A percentile compares a stretch with the other conserved stretches of the same genome.
Conservation (phyloP, 2,113 vertebrate species). For the Psophia crepitans region DNA sequence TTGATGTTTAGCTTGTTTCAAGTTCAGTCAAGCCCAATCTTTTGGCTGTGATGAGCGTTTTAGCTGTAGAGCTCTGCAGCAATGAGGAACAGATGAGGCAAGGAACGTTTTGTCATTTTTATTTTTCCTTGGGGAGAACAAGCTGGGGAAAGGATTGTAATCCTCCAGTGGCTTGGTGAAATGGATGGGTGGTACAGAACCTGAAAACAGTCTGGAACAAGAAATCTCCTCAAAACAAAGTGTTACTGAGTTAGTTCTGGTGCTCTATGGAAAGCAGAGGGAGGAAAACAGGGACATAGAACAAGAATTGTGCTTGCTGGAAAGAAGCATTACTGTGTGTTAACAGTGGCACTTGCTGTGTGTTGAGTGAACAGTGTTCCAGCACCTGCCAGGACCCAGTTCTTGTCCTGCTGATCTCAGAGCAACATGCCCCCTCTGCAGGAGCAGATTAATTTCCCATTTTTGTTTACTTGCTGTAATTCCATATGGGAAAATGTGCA, state of each 20-base stretch:
- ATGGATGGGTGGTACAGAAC: not conserved
- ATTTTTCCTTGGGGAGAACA: not conserved
- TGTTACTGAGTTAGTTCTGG: not conserved
- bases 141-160: not conserved
- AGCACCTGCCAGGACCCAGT: not conserved
- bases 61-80: not conserved
- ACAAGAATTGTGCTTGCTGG: not conserved
- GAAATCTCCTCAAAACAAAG: not conserved
- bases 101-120: not conserved
- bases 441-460: not conserved
- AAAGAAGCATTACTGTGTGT: not conserved
- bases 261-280: not conserved
- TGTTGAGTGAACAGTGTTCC: not conserved
- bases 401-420: not conserved
- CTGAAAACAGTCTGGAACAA: not conserved
- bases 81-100: not conserved
- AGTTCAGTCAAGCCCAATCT: not conserved
- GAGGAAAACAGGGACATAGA: not conserved
- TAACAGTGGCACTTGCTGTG: not conserved
- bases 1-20: conserved; percentile 1
- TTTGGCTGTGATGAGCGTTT: not conserved
- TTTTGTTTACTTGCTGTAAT: not conserved
- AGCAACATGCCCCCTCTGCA: not conserved
- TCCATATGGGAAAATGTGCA: not conserved
- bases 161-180: not conserved